Percentiles rank a stretch among this genome's conserved stretches.
Conservation (phyloP, 2,888 invertebrate species). For the Lithophane leautieri region DNA sequence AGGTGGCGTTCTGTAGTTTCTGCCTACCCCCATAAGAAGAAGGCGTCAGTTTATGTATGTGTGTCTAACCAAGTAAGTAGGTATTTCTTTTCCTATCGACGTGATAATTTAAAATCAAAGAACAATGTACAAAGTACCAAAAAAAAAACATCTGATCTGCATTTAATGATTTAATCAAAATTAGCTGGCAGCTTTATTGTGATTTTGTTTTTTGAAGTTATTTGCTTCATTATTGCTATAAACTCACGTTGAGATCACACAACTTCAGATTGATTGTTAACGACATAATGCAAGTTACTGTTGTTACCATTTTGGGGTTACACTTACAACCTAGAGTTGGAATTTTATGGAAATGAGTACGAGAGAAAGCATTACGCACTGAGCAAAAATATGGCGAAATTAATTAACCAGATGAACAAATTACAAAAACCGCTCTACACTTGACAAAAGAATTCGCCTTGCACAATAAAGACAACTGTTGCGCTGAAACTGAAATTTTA, state of each 20-base stretch:
- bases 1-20: no score
- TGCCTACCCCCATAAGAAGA: no score
- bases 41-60: no score
- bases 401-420: constrained; percentile 33
- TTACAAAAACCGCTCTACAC: constrained; percentile 17
- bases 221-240: not conserved
- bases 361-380: constrained; percentile 27
- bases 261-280: not conserved
- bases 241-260: not conserved
- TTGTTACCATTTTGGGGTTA: not conserved
- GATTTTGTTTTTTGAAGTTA: not conserved
- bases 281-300: not conserved
- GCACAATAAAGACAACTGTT: constrained; percentile 16
- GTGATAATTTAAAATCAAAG: not conserved
- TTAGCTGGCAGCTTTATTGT: not conserved
- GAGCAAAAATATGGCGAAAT: constrained; percentile 39
- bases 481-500: not conserved
- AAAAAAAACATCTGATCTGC: not conserved
- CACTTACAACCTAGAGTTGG: not conserved
- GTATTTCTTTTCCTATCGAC: not conserved
- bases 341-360: constrained; percentile 25
- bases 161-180: not conserved
- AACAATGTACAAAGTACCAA: no score
- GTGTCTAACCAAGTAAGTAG: not conserved
- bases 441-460: not conserved